Evolutionary conservation across 2,888 invertebrate species (phyloP), one percentile per base, ranked within the genome.

Genomic region (Drosophila hamatofila): DNA sequence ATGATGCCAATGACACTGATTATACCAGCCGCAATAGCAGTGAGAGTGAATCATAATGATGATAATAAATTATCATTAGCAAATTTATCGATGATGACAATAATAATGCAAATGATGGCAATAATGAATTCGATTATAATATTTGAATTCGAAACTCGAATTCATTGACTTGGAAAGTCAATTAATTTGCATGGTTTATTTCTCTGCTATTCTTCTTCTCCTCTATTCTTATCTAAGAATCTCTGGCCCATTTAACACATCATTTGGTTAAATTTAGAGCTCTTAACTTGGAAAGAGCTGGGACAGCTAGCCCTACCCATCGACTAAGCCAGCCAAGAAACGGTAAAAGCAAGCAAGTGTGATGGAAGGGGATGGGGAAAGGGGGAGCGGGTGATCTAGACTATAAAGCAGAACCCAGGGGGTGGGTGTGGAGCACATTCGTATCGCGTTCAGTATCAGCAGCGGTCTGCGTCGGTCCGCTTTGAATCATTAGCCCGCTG

Each of bases 401-500:
- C 9, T 11, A 44, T 44, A 16, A 30, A 11, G 14, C 30, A 14
- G 41, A 30, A 41, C 41, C 30, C 30, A 27, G n/a, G 46, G 23
- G 30, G 11, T 18, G 56, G 23, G 18, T 46, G 44, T 14, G n/a
- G 48, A 23, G 37, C 2, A 3, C 12, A 44, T 33, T 48, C 21
- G 49, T 55, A 61, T 55, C 48, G 33, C 44, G 44, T 9, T 37
- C 39, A 30, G 14, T 63, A 52, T 37, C 52, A 33, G 42, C 48
- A 39, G 62, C 54, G 54, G 62, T 37, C 25, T n/a, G 30, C 37
- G 80, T 62, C 62, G 74, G 68, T 48, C 56, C 60, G 71, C 83
- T 83, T 83, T 80, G 78, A 44, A 25, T 85, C 75, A 83, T 85
- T 83, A 83, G 75, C 58, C 71, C 68, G 64, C 30, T 16, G 76